Conservation (phyloP, 1,140 invertebrate species). For the Micrasema longulum region DNA sequence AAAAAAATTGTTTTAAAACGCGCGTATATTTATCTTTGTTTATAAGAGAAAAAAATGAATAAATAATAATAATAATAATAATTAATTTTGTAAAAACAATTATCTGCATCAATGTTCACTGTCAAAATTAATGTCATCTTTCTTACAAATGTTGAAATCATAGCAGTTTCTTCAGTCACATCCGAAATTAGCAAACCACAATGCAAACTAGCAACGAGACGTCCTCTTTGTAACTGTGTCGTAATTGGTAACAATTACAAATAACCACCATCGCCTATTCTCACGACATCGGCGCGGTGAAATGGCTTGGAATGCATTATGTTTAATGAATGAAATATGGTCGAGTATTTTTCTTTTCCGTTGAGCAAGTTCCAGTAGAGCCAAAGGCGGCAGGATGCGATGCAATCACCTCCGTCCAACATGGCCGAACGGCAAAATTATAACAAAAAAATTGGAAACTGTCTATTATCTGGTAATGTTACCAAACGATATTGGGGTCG, state of each 20-base stretch:
- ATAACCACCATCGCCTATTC: constrained; percentile 30
- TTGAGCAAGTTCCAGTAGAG: constrained; percentile 4
- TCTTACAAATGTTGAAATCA: not conserved
- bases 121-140: no score
- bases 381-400: constrained; percentile 31
- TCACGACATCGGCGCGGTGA: constrained; percentile 31
- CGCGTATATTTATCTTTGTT: no score
- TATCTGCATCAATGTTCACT: no score
- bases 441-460: constrained; percentile 46
- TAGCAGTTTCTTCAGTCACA: no score
- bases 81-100: no score
- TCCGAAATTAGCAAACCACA: no score
- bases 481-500: constrained; percentile 47
- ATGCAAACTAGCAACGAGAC: no score
- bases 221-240: no score
- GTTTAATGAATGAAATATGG: constrained; percentile 33
- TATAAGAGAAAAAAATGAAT: no score
- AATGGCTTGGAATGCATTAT: constrained; percentile 31
- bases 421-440: constrained; percentile 21
- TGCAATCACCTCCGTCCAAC: constrained; percentile 27
- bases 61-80: no score
- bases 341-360: constrained; percentile 10
- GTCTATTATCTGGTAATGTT: constrained; percentile 44
- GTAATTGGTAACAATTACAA: not conserved
- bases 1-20: no score